Evolutionary conservation across 1,140 invertebrate species (phyloP), one percentile per base, ranked within the genome.

Genomic region (Pygmarrhopalites habei): DNA sequence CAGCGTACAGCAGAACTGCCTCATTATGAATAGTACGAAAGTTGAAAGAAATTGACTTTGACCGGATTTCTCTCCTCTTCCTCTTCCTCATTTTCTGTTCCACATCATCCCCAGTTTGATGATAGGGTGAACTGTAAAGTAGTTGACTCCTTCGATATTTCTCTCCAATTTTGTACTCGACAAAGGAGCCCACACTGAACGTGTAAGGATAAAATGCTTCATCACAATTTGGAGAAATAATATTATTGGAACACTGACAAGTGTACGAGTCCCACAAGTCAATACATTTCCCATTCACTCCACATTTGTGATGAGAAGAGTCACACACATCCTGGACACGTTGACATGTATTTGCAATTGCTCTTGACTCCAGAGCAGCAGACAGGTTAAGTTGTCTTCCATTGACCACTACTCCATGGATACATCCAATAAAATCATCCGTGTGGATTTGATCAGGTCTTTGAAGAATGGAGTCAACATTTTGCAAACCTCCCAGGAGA

Each of bases 351-450:
- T 85, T 78, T 46, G 85, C 81, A 1, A 95, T 82, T 0, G 83
- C 85, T 21, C 83, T 77, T 1, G 87, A 84, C 23, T 83, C 76
- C 0, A 92, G 65, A 0, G 91, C 88, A 69, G 82, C 83, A 21
- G 85, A 87, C 53, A 94, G 74, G 72, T 94, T 92, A 1, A 94
- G 72, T 1, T 82, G 75, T 14, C 88, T 79, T 10, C 91, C 91
- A 73, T 95, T 94, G 32, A 96, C 84, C 0, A 85, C 83, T 0
- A 95, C 85, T 65, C 89, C 91, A 71, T 95, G 89, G 56, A 96
- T 82, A 72, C 94, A 96, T 1, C 94, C 94, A 35, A 95, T 85
- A 55, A 96, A 85, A 74, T 96, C 92, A 72, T 95, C 91, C 0
- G 90, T 88, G 65, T 86, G 85, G 25, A 96, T 83, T 78, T 95